Base-by-base conservation (phyloP, 2,888 invertebrate genomes). In the Ectemnius continuus region DNA sequence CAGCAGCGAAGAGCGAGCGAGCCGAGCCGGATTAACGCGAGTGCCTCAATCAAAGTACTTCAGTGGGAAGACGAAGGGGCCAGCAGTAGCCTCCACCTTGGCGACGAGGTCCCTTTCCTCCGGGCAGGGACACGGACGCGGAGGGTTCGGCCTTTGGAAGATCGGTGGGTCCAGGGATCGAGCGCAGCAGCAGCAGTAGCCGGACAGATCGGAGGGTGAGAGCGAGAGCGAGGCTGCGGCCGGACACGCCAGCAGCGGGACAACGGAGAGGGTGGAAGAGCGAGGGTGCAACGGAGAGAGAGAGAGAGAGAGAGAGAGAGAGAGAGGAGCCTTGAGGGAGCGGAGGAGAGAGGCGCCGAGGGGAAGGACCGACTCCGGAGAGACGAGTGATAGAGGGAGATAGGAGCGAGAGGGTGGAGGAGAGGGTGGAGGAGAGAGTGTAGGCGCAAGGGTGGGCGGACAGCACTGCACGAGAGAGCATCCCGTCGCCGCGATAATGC, bases 401-500 rank as follows among this genome's bases (percentile, higher is more conserved):
- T 47, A 46, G 61, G 26, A 23, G 23, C 23, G 23, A 23, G 23
- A 23, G 23, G 23, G 23, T 23, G 52, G 13, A 18, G 4, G 60
- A 47, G 66, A 18, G 16, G 26, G 47, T 14, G 69, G 58, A 28
- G 23, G 36, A 28, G 46, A 69, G 70, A 67, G 59, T n/a, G 73
- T 61, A 67, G 63, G 77, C 76, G 81, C 72, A 76, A 80, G 79
- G 83, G 69, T 84, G 82, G 81, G 84, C 84, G 84, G 84, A 84
- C 75, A 84, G 75, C 78, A 80, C 79, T 70, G 79, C 77, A 78
- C 73, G 76, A 82, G 79, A 36, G 36, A 82, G 81, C 74, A 82
- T 77, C 75, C 72, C 71, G 81, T 76, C 76, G 78, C 79, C 70
- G 67, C 79, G 82, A 82, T 85, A 82, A 88, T 88, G 89, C 86